These are phyloP conservation scores for Myotis yumanensis DNA, from an alignment of 2,113 vertebrate species.

Conservation along the genomic window DNA sequence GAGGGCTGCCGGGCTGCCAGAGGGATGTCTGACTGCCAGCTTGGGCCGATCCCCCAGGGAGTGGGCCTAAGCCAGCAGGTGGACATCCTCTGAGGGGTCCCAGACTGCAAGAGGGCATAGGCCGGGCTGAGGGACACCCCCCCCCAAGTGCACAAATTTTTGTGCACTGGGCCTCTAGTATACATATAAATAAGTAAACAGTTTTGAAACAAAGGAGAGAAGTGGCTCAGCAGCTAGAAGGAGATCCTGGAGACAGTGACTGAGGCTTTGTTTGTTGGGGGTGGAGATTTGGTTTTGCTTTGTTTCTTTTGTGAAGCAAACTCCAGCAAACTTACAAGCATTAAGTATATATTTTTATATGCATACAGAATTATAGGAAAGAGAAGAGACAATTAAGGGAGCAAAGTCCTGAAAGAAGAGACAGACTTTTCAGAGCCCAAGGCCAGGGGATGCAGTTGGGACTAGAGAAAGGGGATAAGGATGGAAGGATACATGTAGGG, in stretches of 20 bases:
- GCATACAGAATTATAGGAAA: neutral
- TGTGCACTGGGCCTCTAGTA: too few relatives aligned
- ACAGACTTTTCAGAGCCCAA: neutral
- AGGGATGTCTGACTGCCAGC: too few relatives aligned
- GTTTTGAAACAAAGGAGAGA: slow-evolving; percentile 35
- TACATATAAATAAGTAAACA: neutral
- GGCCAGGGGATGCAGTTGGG: neutral
- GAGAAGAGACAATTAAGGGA: neutral
- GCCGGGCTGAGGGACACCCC: too few relatives aligned
- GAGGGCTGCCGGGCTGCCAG: too few relatives aligned
- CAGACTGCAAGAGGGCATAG: too few relatives aligned
- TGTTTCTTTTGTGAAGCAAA: neutral
- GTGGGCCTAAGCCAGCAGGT: too few relatives aligned
- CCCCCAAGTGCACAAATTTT: too few relatives aligned
- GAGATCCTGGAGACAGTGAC: neutral
- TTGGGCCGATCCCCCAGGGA: too few relatives aligned
- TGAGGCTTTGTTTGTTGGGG: neutral
- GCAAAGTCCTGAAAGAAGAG: neutral
- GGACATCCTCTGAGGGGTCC: too few relatives aligned
- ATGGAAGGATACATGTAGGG: too few relatives aligned
- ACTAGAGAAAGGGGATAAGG: neutral
- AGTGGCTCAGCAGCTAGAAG: neutral
- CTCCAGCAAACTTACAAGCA: neutral
- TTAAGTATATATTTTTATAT: neutral
- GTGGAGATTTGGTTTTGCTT: neutral